Evolutionary conservation across 2,797 vertebrate species (phyloP).

Genomic region (Enteromius radiatus): DNA sequence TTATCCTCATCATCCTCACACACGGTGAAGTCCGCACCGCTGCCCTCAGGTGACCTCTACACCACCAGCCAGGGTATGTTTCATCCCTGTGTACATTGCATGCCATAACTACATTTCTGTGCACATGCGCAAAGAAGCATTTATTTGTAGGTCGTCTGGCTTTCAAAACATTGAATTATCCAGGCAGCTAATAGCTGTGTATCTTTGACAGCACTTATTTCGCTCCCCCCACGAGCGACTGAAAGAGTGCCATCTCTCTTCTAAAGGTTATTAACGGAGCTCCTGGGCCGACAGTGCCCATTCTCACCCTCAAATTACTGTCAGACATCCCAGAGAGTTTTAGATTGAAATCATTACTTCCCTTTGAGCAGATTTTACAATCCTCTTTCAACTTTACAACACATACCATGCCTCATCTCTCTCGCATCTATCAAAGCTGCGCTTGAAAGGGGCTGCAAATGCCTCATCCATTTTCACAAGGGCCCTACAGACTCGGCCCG

Average conservation of each 20-base stretch:
- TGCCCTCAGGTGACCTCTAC: slow-evolving; percentile 86
- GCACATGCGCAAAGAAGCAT: neutral
- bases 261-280: slow-evolving; percentile 35
- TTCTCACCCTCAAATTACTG: slow-evolving; percentile 48
- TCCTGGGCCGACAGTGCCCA: slow-evolving; percentile 4
- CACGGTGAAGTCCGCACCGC: slow-evolving; percentile 83
- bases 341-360: slow-evolving; percentile 42
- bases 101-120: neutral
- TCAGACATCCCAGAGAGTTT: slow-evolving; percentile 44
- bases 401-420: slow-evolving; percentile 36
- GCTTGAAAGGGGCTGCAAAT: slow-evolving; percentile 45
- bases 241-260: slow-evolving; percentile 6
- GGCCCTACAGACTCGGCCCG: slow-evolving; percentile 29
- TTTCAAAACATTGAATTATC: slow-evolving; percentile 33
- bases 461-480: slow-evolving; percentile 57
- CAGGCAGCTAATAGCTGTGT: slow-evolving; percentile 20
- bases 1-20: slow-evolving; percentile 81
- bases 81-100: slow-evolving; percentile 6
- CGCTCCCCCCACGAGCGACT: slow-evolving; percentile 16
- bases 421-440: slow-evolving; percentile 44
- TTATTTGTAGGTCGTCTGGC: neutral
- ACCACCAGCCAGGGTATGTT: slow-evolving; percentile 92
- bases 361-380: slow-evolving; percentile 40
- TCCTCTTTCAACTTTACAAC: slow-evolving; percentile 34
- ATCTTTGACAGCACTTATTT: slow-evolving; percentile 26